phyloP scores from a whole-genome alignment of 2,113 vertebrate species.

The Thinocorus orbignyianus region DNA sequence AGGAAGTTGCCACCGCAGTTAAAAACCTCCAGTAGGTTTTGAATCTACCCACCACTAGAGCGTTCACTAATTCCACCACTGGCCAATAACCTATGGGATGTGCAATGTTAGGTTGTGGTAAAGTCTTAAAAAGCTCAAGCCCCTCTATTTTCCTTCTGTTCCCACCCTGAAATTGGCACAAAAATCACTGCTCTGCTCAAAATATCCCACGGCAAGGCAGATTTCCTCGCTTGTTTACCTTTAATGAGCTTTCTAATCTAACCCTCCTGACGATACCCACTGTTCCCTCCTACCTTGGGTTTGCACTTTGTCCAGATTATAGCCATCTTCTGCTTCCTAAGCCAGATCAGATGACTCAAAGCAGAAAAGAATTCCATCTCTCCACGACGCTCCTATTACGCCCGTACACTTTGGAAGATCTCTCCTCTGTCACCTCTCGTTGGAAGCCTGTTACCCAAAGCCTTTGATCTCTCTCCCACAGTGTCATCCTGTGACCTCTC shows the following conservation, averaged over 20 bases:
- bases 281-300: background rate
- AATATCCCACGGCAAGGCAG: background rate
- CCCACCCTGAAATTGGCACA: background rate
- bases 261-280: background rate
- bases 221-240: background rate
- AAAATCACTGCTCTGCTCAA: background rate
- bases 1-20: background rate
- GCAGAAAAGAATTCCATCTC: background rate
- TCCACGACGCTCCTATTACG: background rate
- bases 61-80: background rate
- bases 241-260: no score
- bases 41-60: fast-evolving
- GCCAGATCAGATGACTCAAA: background rate
- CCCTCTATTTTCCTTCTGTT: background rate
- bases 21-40: background rate
- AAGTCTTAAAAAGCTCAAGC: background rate
- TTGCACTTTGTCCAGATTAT: background rate
- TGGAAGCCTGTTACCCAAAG: background rate
- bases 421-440: background rate
- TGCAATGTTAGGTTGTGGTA: background rate
- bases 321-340: background rate
- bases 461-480: background rate
- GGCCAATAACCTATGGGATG: background rate
- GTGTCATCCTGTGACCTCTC: background rate
- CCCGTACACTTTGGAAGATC: background rate